Conservation (phyloP, 2,797 vertebrate genomes). For the Poeciliopsis infans region DNA sequence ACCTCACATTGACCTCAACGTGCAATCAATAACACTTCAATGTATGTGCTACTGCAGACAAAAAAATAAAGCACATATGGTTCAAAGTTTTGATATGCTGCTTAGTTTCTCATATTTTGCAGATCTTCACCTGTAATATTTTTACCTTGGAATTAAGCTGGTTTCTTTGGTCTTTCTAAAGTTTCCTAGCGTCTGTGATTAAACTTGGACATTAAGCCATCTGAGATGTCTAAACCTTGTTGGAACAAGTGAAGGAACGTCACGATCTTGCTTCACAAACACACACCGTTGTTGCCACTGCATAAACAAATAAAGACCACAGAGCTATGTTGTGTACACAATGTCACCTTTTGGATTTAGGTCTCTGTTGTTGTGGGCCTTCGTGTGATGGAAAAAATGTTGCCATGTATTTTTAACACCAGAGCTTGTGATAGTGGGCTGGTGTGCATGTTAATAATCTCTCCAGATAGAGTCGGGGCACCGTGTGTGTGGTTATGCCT, state of each 20-base stretch:
- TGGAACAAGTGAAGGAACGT: not conserved
- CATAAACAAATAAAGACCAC: conserved; percentile 2
- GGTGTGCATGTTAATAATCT: conserved; percentile 57
- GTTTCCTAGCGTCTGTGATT: not conserved
- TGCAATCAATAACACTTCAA: not conserved
- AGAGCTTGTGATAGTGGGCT: conserved; percentile 47
- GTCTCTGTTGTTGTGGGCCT: conserved; percentile 20
- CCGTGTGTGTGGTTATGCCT: conserved; percentile 48
- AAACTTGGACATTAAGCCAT: not conserved
- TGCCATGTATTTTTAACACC: conserved; percentile 64
- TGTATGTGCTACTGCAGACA: not conserved
- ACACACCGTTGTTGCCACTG: conserved; percentile 3
- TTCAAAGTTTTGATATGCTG: not conserved
- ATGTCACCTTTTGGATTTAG: conserved; percentile 19
- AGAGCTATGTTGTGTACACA: conserved; percentile 15
- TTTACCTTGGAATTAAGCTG: not conserved
- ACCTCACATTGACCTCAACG: not conserved
- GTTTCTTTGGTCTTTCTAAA: not conserved
- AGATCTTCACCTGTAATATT: not conserved
- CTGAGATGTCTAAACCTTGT: not conserved
- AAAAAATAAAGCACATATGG: not conserved
- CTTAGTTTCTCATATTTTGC: not conserved
- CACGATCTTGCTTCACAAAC: not conserved
- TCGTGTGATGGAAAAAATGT: conserved; percentile 52
- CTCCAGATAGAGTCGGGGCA: conserved; percentile 60